Evolutionary conservation across 2,888 invertebrate genomes (phyloP).

Genomic region (Pristionchus entomophagus): DNA sequence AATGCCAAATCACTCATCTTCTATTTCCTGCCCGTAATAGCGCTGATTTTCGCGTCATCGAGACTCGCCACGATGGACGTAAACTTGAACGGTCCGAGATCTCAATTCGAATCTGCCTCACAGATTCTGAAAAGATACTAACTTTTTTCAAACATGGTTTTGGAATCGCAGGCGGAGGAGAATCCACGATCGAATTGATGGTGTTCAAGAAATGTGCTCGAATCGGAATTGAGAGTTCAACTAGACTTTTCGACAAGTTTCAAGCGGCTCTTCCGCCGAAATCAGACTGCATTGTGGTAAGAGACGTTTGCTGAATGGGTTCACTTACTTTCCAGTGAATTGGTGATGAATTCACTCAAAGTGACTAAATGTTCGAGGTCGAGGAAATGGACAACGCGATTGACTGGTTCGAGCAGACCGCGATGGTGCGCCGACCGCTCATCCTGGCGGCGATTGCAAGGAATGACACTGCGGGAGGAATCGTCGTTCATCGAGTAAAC

Average conservation of each 20-base stretch:
- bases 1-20: slow-evolving; percentile 16
- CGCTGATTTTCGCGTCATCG: not conserved
- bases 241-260: not conserved
- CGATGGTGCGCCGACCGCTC: not conserved
- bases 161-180: not conserved
- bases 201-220: not conserved
- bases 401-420: not conserved
- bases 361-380: not conserved
- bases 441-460: not conserved
- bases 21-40: not conserved
- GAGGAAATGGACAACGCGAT: not conserved
- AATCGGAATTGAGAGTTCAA: slow-evolving; percentile 8
- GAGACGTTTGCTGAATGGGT: too few species aligned
- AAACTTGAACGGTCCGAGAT: not conserved
- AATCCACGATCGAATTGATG: not conserved
- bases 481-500: not conserved
- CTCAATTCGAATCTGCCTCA: too few species aligned
- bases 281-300: slow-evolving; percentile 9
- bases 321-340: too few species aligned
- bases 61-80: not conserved
- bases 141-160: too few species aligned
- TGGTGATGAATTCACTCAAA: not conserved
- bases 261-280: not conserved
- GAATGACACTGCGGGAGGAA: slow-evolving; percentile 15
- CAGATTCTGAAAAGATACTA: too few species aligned